Evolutionary conservation across 2,888 invertebrate species (phyloP), one percentile per base, ranked within the genome.

Genomic region (Yponomeuta cagnagella): DNA sequence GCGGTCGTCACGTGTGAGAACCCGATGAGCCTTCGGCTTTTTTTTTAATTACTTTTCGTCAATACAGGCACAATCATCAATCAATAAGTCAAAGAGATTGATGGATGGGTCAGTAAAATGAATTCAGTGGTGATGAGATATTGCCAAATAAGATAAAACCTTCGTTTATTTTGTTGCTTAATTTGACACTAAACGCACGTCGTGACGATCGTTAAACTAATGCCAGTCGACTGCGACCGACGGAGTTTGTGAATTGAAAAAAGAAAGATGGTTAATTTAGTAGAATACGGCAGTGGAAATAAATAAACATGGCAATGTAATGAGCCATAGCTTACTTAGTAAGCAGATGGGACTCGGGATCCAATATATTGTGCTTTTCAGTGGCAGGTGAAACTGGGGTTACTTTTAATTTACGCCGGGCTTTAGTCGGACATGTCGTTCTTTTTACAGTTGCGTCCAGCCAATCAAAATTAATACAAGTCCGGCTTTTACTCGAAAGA

Each of bases 1-100:
- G 73, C 76, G 75, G 71, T 74, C 74, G 74, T 76, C 74, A 75
- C 76, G 77, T 81, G 76, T 79, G 78, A 82, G 79, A 80, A 82
- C 80, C 79, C 78, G 79, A 79, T 78, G 80, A 76, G 76, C 77
- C 77, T 77, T 77, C 78, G 79, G 78, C 77, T 74, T 74, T 84
- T 87, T 33, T 88, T 90, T 88, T 90, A 91, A 91, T 91, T 89
- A 90, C 86, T 83, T 83, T 86, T 82, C 82, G 86, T 89, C 90
- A 87, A 86, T 86, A 81, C 77, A 75, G 77, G 77, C 70, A 77
- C 81, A 83, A 83, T 87, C 88, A 91, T 90, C 84, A 90, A 91
- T 90, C 91, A 90, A 88, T 83, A 82, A 89, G 85, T 89, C 88
- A 84, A 80, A 79, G 76, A 86, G 89, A 90, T 88, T 90, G 87